Base-by-base conservation (phyloP, 2,888 invertebrate genomes). In the Chydorus sphaericus region DNA sequence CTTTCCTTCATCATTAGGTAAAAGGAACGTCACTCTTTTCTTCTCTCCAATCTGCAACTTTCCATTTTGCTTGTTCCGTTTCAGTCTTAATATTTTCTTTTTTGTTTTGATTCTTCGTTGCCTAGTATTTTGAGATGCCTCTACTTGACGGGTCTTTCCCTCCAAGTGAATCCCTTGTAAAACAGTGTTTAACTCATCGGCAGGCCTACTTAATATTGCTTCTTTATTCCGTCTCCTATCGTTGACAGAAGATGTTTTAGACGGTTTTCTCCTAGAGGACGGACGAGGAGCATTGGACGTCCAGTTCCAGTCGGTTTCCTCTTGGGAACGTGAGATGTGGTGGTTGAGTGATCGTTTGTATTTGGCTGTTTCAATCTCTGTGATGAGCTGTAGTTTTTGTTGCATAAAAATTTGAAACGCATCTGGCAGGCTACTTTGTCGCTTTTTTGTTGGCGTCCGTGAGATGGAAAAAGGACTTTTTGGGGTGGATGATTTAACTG, bases 271-370 rank as follows among this genome's bases (percentile, higher is more conserved):
- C 44, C 44, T 14, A 11, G 23, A 18, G 6, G 48, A 39, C 5
- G 48, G 48, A 26, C 36, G 30, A 28, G 55, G 55, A 18, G 55
- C 55, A 16, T 55, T 23, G 5, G 55, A 55, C 7, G 33, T 55
- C 55, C 55, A 55, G 31, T 55, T 31, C 10, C 30, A n/a, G n/a
- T 55, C 31, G 11, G 48, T 33, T 26, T 55, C 55, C 11, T 37
- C 49, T 18, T 44, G 20, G 26, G 44, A 10, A 8, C 31, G 49
- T n/a, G 49, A 31, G 23, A 49, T 49, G 3, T 33, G 49, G 5
- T 48, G 48, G n/a, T 48, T 55, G 31, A 30, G 26, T 10, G 48
- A 36, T n/a, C 48, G 28, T 36, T 38, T 30, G 14, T 26, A 16
- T 30, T 55, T 55, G 18, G 55, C 55, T 16, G 26, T n/a, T 3